Conservation (phyloP, 2,797 vertebrate species). For the Pteropus rufus region DNA sequence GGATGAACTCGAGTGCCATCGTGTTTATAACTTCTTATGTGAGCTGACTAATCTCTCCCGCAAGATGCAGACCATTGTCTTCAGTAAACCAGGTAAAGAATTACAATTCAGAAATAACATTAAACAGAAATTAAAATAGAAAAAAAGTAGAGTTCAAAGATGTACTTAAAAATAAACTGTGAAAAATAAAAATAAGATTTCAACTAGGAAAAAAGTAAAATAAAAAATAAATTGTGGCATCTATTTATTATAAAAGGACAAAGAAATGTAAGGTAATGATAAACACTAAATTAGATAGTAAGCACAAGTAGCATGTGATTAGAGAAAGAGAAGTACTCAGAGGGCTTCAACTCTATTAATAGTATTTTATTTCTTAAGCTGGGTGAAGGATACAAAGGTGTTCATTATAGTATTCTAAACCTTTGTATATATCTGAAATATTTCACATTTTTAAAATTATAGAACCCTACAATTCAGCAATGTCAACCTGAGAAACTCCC, state of each 20-base stretch:
- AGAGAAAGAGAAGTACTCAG: not conserved
- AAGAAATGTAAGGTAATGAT: slow-evolving; percentile 22
- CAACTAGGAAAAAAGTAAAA: too few relatives aligned
- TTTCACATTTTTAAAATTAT: not conserved
- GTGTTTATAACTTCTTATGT: slow-evolving; percentile 91
- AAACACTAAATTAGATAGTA: not conserved
- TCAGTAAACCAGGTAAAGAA: slow-evolving; percentile 87
- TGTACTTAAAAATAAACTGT: not conserved
- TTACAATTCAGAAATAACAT: not conserved
- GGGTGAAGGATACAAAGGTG: not conserved
- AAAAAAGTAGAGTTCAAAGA: not conserved
- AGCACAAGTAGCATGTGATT: not conserved
- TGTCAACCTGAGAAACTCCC: not conserved
- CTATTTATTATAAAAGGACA: not conserved
- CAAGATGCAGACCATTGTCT: slow-evolving; percentile 85
- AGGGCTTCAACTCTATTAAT: not conserved
- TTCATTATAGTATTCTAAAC: not conserved
- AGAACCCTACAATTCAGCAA: not conserved
- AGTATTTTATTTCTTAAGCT: not conserved
- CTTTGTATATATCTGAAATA: not conserved
- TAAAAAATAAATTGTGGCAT: not conserved
- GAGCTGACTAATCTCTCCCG: slow-evolving; percentile 85
- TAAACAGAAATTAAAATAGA: slow-evolving; percentile 10
- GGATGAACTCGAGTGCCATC: slow-evolving; percentile 91
- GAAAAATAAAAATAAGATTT: too few relatives aligned